A percentile compares a stretch with the other conserved stretches of the same genome.
Conservation (phyloP, 2,113 vertebrate genomes). For the Pituophis catenifer region DNA sequence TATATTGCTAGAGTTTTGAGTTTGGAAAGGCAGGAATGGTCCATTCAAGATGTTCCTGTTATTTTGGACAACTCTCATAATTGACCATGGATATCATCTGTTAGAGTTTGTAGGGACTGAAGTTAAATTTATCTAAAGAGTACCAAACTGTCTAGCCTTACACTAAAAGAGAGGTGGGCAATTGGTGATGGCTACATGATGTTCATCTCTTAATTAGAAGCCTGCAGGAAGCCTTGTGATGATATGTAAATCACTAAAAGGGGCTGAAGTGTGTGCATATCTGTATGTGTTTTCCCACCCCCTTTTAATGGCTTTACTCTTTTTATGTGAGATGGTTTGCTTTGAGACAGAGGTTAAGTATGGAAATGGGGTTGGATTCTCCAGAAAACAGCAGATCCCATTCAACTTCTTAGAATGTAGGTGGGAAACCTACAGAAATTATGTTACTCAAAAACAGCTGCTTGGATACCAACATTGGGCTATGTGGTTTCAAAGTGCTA, state of each 20-base stretch:
- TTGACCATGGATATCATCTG: not conserved
- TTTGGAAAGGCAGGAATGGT: not conserved
- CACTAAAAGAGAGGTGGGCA: not conserved
- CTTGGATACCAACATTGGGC: not conserved
- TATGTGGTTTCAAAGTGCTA: not conserved
- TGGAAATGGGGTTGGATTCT: not conserved
- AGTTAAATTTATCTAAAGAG: not conserved
- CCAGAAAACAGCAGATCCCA: not conserved
- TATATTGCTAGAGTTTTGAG: not conserved
- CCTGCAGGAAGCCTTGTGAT: not conserved
- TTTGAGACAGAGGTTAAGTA: not conserved
- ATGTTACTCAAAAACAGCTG: not conserved
- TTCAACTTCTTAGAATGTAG: not conserved
- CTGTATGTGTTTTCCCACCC: not conserved
- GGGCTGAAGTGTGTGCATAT: not conserved
- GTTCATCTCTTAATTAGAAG: not conserved
- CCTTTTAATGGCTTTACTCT: not conserved
- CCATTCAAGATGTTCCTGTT: not conserved
- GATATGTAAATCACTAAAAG: not conserved
- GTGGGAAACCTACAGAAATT: not conserved
- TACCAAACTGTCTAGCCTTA: not conserved
- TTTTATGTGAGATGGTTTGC: not conserved
- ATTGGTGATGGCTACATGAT: not conserved
- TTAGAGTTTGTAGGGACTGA: not conserved
- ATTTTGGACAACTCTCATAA: not conserved